Percentiles rank a stretch among this genome's conserved stretches.
Evolutionary conservation across 2,113 vertebrate genomes (phyloP).

Genomic region (Tringa solitaria): DNA sequence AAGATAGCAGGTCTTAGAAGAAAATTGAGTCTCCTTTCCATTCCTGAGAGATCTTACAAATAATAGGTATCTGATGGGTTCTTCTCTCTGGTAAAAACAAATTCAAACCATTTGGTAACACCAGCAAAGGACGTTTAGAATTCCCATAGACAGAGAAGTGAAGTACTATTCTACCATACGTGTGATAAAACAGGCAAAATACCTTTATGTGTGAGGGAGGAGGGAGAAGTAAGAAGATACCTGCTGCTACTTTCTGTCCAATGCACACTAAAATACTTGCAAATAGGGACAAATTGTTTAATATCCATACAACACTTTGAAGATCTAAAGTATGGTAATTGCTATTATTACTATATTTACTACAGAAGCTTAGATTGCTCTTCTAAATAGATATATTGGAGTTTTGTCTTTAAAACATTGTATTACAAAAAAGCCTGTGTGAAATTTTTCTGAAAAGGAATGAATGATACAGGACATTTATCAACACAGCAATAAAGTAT

Average conservation of each 20-base stretch:
- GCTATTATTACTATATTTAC: not conserved
- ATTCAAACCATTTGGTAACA: not conserved
- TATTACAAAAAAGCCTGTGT: not conserved
- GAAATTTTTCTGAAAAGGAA: not conserved
- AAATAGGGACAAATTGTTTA: not conserved
- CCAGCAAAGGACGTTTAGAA: not conserved
- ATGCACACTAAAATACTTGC: not conserved
- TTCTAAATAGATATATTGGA: not conserved
- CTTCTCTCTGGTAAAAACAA: not conserved
- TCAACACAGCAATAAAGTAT: not conserved
- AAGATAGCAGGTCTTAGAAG: not conserved
- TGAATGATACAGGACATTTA: not conserved
- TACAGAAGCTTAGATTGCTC: not conserved
- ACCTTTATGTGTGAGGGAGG: not conserved
- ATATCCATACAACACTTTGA: not conserved
- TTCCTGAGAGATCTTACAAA: not conserved
- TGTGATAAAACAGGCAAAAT: not conserved
- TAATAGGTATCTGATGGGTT: not conserved
- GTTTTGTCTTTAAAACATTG: not conserved
- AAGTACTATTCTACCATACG: not conserved
- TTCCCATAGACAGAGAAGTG: not conserved
- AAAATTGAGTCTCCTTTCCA: not conserved
- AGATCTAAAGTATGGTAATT: not conserved
- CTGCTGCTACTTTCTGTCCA: not conserved
- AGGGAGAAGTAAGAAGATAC: not conserved